Conservation (phyloP, 2,113 vertebrate species). For the Parotia lawesii region DNA sequence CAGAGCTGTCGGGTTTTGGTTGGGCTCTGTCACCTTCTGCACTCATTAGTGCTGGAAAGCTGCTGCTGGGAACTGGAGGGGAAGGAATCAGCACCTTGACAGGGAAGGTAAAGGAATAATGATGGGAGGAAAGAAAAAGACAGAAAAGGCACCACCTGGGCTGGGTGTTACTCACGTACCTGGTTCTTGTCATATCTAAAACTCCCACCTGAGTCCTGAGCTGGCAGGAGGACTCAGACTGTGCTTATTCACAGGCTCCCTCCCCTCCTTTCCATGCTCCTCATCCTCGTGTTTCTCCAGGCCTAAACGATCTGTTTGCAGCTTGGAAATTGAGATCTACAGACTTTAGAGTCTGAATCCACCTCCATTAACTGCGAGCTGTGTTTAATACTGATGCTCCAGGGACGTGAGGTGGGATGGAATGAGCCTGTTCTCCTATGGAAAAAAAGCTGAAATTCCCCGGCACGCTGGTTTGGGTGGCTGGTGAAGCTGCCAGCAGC, state of each 20-base stretch:
- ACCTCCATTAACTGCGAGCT: background rate
- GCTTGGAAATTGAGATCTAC: background rate
- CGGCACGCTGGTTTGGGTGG: background rate
- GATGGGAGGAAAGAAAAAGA: background rate
- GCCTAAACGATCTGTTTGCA: background rate
- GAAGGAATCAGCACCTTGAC: background rate
- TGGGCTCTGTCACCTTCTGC: background rate
- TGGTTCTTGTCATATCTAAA: background rate
- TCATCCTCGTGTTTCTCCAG: background rate
- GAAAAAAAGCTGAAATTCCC: background rate
- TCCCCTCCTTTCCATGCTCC: background rate
- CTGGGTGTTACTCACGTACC: background rate
- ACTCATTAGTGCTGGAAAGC: background rate
- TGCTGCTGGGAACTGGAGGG: background rate
- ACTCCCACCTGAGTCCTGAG: background rate
- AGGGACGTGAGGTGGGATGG: background rate
- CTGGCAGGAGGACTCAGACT: background rate
- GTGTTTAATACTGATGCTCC: slow-evolving; percentile 1
- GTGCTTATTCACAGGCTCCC: background rate
- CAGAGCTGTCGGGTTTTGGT: fast-evolving
- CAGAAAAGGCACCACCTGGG: background rate
- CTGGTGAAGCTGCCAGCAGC: background rate
- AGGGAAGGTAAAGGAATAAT: background rate
- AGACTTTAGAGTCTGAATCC: background rate
- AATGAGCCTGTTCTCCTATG: background rate